Evolutionary conservation across 2,113 vertebrate species (phyloP).

Genomic region (Cavia aperea): DNA sequence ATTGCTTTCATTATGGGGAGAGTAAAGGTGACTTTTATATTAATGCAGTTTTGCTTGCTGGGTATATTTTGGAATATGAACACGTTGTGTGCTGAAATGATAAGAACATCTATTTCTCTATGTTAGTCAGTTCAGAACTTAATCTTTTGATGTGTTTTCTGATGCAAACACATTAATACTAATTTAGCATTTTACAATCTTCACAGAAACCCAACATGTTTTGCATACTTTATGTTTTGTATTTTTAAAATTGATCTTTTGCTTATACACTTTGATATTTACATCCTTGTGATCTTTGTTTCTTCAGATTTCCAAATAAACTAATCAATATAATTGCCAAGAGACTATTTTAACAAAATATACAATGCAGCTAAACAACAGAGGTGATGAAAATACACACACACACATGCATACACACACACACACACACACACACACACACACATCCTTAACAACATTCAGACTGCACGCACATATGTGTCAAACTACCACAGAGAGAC

Average conservation of each 20-base stretch:
- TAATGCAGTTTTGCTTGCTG: neutral
- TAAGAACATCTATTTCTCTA: neutral
- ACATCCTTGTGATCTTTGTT: neutral
- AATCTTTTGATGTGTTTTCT: neutral
- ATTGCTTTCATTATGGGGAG: neutral
- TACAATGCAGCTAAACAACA: neutral
- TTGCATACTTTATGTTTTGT: neutral
- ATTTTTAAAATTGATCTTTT: neutral
- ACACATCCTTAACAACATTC: too few relatives aligned
- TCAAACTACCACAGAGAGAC: neutral
- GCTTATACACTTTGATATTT: neutral
- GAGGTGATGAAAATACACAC: neutral
- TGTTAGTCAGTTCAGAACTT: neutral
- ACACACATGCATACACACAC: neutral
- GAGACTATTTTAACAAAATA: neutral
- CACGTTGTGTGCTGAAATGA: neutral
- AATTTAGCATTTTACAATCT: neutral
- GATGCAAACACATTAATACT: neutral
- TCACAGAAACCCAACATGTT: neutral
- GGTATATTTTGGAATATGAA: neutral
- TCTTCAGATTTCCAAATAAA: neutral
- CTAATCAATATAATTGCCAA: neutral
- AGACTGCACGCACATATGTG: neutral
- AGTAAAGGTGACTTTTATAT: neutral
- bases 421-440: too few relatives aligned